Evolutionary conservation across 2,888 invertebrate species (phyloP).

Genomic region (Dioctria rufipes): DNA sequence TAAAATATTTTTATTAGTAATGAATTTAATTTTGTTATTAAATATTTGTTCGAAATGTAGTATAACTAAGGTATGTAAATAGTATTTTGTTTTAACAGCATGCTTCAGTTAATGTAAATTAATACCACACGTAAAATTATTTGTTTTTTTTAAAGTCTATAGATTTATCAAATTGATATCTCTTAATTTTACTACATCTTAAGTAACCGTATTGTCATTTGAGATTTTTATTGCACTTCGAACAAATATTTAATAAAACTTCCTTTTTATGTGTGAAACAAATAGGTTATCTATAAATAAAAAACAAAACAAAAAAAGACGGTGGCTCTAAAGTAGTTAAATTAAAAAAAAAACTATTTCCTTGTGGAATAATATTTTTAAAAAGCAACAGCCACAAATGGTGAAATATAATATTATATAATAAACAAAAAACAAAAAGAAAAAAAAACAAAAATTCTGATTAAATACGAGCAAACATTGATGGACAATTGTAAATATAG

Average conservation of each 20-base stretch:
- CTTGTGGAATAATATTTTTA: neutral
- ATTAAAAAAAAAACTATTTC: neutral
- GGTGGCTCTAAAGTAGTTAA: slow-evolving; percentile 25
- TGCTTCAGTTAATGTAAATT: too few relatives aligned
- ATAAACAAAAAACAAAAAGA: neutral
- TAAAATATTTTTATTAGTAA: slow-evolving; percentile 5
- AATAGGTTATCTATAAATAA: slow-evolving; percentile 1
- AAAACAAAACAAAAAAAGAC: neutral
- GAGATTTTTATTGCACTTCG: neutral
- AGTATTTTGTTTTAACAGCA: too few relatives aligned
- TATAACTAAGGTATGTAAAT: too few relatives aligned
- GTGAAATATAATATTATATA: slow-evolving; percentile 14
- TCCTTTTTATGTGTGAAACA: neutral
- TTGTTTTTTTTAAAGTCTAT: too few relatives aligned
- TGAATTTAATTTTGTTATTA: slow-evolving; percentile 20
- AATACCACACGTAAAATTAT: too few relatives aligned
- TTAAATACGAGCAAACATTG: slow-evolving; percentile 35
- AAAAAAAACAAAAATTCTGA: slow-evolving; percentile 1
- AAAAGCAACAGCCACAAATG: slow-evolving; percentile 28
- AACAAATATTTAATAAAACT: slow-evolving; percentile 41
- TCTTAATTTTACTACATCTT: too few relatives aligned
- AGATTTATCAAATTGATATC: too few relatives aligned
- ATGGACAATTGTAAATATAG: slow-evolving; percentile 25
- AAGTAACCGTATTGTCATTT: too few relatives aligned
- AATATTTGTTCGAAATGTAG: slow-evolving; percentile 34